A percentile compares a stretch with the other conserved stretches of the same genome.
These are phyloP conservation scores for Pseudorasbora parva DNA, from an alignment of 2,113 vertebrate genomes.

Conservation along the genomic window DNA sequence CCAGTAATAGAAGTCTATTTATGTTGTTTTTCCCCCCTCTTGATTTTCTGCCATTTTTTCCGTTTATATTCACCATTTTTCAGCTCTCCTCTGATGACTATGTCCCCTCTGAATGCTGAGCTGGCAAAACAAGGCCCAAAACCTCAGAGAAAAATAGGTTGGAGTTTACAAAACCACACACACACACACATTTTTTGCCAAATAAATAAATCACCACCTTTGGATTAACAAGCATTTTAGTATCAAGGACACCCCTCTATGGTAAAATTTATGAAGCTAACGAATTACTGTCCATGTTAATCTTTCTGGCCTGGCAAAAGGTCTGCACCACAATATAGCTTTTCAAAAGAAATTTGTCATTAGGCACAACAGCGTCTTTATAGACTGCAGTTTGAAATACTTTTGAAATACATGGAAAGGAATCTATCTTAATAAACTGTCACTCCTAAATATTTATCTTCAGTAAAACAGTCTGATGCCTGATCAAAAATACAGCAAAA, in stretches of 20 bases:
- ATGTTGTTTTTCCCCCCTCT: conserved; percentile 26
- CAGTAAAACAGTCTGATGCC: not conserved
- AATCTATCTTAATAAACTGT: not conserved
- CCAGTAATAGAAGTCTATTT: conserved; percentile 58
- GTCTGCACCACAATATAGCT: not conserved
- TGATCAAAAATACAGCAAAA: too few species aligned
- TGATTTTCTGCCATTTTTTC: conserved; percentile 30
- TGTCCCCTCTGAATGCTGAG: conserved; percentile 78
- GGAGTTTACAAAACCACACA: conserved; percentile 49
- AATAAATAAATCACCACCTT: conserved; percentile 8
- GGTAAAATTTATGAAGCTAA: conserved; percentile 3
- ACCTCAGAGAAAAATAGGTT: conserved; percentile 72
- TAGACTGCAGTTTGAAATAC: not conserved
- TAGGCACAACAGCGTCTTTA: not conserved
- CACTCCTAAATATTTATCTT: not conserved
- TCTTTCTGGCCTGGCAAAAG: not conserved
- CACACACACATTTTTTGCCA: not conserved
- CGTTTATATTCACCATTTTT: conserved; percentile 37
- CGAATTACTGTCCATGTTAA: not conserved
- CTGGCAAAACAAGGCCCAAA: conserved; percentile 67
- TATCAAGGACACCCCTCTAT: conserved; percentile 20
- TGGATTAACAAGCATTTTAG: not conserved
- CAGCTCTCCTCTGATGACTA: conserved; percentile 74
- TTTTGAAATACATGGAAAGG: not conserved
- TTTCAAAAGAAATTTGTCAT: conserved; percentile 5